A percentile compares a stretch with the other conserved stretches of the same genome.
Conservation (phyloP, 2,113 vertebrate species). For the Aleadryas rufinucha region DNA sequence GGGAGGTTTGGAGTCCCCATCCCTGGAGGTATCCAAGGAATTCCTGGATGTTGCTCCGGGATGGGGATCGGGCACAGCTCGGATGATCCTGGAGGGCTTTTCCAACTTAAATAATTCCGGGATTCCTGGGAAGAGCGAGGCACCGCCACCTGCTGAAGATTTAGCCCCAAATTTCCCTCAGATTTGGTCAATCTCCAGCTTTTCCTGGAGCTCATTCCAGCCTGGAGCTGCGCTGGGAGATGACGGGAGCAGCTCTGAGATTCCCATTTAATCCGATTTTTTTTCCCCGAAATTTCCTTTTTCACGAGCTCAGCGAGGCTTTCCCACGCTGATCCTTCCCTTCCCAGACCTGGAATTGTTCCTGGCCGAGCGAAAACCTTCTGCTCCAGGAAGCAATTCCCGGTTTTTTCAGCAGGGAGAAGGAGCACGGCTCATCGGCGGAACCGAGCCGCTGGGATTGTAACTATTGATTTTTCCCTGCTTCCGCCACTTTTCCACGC, state of each 20-base stretch:
- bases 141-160: neutral
- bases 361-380: neutral
- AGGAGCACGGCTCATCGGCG: neutral
- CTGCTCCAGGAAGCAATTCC: neutral
- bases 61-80: neutral
- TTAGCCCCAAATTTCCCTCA: neutral
- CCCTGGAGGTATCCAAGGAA: neutral
- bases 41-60: neutral
- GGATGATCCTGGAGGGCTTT: neutral
- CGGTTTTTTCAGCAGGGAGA: neutral
- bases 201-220: neutral
- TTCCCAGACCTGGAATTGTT: neutral
- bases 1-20: neutral
- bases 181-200: neutral
- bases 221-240: fast-evolving
- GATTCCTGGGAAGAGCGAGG: neutral
- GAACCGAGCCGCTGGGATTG: neutral
- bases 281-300: neutral
- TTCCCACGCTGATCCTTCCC: neutral
- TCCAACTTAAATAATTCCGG: neutral
- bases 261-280: fast-evolving
- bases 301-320: neutral
- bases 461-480: neutral
- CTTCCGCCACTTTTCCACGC: neutral
- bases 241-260: neutral